Percentiles rank a stretch among this genome's conserved stretches.
phyloP scores from a whole-genome alignment of 2,888 invertebrate species.

The Caenorhabditis imperialis region DNA sequence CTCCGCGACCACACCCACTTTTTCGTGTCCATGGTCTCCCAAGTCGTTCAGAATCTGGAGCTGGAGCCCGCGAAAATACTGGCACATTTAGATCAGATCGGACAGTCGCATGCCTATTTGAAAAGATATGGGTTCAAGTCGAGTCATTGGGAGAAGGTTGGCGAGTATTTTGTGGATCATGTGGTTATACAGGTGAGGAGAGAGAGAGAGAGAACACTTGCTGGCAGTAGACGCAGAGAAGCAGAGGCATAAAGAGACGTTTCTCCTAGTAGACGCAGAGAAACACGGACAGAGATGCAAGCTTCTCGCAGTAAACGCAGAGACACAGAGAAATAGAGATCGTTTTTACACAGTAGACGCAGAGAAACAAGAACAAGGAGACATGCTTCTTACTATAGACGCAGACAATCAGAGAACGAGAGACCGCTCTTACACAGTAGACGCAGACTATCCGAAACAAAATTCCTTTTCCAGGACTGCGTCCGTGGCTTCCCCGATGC shows the following conservation, averaged over 20 bases:
- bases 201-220: no score
- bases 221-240: no score
- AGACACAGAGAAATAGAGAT: no score
- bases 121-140: conserved; percentile 72
- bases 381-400: no score
- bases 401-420: no score
- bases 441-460: not conserved
- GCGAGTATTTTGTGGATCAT: conserved; percentile 73
- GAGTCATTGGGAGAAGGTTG: conserved; percentile 74
- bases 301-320: no score
- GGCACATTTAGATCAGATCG: conserved; percentile 73
- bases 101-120: conserved; percentile 70
- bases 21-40: conserved; percentile 74
- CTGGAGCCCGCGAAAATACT: conserved; percentile 70
- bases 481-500: conserved; percentile 75
- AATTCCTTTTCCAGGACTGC: conserved; percentile 63
- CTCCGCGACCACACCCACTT: conserved; percentile 76
- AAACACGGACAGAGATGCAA: no score
- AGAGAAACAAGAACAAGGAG: no score
- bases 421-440: no score
- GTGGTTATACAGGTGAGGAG: conserved; percentile 73
- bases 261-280: no score
- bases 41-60: conserved; percentile 70
- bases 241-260: no score
- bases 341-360: no score